Conservation (phyloP, 2,113 vertebrate genomes). For the Alectura lathami region DNA sequence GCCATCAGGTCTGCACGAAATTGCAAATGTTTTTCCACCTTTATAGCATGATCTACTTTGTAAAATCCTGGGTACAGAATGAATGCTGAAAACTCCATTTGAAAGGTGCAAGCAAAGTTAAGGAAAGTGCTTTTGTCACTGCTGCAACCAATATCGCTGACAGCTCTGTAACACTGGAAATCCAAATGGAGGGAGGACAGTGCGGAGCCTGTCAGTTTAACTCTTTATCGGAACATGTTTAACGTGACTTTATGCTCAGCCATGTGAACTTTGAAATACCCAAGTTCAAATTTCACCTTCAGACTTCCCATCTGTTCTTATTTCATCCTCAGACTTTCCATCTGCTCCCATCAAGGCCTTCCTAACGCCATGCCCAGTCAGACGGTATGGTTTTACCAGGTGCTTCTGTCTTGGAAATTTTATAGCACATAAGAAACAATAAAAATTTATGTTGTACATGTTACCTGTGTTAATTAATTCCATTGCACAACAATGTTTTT, state of each 20-base stretch:
- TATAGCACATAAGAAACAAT: conserved; percentile 63
- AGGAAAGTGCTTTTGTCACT: conserved; percentile 1
- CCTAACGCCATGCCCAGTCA: conserved; percentile 54
- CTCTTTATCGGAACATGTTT: conserved; percentile 16
- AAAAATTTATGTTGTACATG: conserved; percentile 62
- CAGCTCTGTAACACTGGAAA: conserved; percentile 6
- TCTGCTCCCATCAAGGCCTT: conserved; percentile 67
- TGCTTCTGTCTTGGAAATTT: conserved; percentile 74
- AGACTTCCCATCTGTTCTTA: conserved; percentile 72
- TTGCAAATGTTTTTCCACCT: conserved; percentile 3
- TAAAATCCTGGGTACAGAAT: conserved; percentile 8
- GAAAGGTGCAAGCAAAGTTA: neutral
- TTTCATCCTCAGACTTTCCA: conserved; percentile 74
- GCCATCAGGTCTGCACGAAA: conserved; percentile 24
- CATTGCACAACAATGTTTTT: conserved; percentile 53
- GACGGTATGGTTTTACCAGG: conserved; percentile 61
- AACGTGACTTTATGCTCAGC: conserved; percentile 47
- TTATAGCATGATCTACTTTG: neutral
- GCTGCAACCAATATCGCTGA: neutral
- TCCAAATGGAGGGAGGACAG: neutral
- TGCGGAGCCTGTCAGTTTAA: neutral
- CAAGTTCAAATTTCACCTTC: conserved; percentile 72
- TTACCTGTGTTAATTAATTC: conserved; percentile 71
- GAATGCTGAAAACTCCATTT: neutral
- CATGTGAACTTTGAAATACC: conserved; percentile 66